A percentile compares a stretch with the other conserved stretches of the same genome.
phyloP scores from a whole-genome alignment of 2,888 invertebrate genomes.

The Tuta absoluta region DNA sequence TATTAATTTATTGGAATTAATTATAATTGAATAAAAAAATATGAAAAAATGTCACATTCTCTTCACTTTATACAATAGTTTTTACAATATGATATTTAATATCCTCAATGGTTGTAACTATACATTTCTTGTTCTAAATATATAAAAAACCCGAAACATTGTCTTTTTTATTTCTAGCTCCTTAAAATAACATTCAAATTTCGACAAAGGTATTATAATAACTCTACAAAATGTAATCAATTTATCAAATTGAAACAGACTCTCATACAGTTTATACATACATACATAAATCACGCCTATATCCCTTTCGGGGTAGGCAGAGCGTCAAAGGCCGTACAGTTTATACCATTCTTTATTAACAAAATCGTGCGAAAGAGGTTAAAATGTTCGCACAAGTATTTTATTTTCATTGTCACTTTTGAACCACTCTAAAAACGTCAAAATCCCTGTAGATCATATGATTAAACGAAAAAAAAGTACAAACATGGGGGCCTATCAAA shows the following conservation, averaged over 20 bases:
- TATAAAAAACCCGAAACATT: slow-evolving; percentile 72
- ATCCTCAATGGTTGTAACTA: slow-evolving; percentile 83
- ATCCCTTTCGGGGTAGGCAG: too few relatives aligned
- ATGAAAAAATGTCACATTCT: slow-evolving; percentile 77
- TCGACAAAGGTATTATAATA: neutral
- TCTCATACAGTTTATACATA: neutral
- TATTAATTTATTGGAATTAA: slow-evolving; percentile 79
- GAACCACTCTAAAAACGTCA: slow-evolving; percentile 14
- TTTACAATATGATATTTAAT: slow-evolving; percentile 82
- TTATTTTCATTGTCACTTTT: neutral
- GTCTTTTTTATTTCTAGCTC: slow-evolving; percentile 7
- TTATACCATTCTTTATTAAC: too few relatives aligned
- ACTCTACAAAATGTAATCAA: neutral
- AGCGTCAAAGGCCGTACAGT: too few relatives aligned
- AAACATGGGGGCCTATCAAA: slow-evolving; percentile 12
- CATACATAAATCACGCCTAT: too few relatives aligned
- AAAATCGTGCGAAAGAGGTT: too few relatives aligned
- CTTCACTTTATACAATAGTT: slow-evolving; percentile 82
- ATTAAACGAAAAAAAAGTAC: slow-evolving; percentile 19
- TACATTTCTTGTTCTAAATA: slow-evolving; percentile 83
- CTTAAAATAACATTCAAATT: neutral
- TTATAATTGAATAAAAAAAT: slow-evolving; percentile 74
- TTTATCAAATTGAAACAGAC: neutral
- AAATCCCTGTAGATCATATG: slow-evolving; percentile 3
- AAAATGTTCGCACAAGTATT: slow-evolving; percentile 2